Evolutionary conservation across 1,140 invertebrate genomes (phyloP).

Genomic region (Camponotus vicinus): DNA sequence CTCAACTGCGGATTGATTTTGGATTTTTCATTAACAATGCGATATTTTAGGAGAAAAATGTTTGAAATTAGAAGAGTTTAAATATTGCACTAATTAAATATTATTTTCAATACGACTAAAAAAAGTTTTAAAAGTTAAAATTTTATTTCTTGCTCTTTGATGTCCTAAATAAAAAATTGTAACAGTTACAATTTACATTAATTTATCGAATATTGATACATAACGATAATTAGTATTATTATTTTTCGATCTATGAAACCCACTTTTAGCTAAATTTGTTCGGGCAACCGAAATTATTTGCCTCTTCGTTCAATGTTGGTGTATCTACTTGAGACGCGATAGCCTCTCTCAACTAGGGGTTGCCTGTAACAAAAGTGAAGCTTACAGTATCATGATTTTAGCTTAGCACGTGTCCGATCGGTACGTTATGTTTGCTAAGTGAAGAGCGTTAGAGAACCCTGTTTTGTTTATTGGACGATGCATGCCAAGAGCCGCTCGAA

Average conservation of each 20-base stretch:
- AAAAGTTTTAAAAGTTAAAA: background rate
- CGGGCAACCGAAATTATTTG: conserved; percentile 42
- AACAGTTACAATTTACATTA: background rate
- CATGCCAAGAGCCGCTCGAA: conserved; percentile 51
- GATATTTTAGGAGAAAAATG: background rate
- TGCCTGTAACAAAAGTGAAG: conserved; percentile 78
- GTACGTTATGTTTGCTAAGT: conserved; percentile 80
- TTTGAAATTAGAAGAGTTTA: background rate
- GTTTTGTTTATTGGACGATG: conserved; percentile 78
- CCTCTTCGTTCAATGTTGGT: conserved; percentile 48
- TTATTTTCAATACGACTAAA: background rate
- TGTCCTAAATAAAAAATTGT: background rate
- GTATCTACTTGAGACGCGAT: conserved; percentile 69
- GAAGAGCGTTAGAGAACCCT: conserved; percentile 65
- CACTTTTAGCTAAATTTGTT: background rate
- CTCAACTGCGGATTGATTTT: background rate
- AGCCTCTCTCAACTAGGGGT: conserved; percentile 52
- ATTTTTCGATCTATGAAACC: background rate
- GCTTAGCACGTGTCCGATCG: conserved; percentile 82
- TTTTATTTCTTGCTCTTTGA: background rate
- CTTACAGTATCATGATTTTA: conserved; percentile 85
- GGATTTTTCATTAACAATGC: background rate
- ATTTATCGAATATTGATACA: conserved; percentile 13
- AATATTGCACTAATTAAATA: background rate
- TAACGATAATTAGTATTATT: background rate